Evolutionary conservation across 2,888 invertebrate species (phyloP).

Genomic region (Pterostichus niger): DNA sequence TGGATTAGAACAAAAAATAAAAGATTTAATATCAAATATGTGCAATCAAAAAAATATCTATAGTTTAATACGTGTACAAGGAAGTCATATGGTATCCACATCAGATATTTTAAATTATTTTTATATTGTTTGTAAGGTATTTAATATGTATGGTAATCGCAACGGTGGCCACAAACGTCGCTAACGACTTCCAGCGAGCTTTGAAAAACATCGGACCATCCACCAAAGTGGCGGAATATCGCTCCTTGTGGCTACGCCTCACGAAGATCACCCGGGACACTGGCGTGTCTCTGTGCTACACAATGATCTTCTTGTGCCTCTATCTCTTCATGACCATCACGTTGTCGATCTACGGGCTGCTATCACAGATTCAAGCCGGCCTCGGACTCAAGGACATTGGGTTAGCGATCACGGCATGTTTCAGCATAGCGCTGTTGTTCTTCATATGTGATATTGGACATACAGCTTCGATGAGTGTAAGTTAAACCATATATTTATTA

Average conservation of each 20-base stretch:
- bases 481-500: slow-evolving; percentile 70
- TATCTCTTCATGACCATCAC: slow-evolving; percentile 87
- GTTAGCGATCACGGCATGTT: slow-evolving; percentile 83
- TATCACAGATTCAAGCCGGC: slow-evolving; percentile 86
- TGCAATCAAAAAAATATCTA: no score
- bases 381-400: slow-evolving; percentile 87
- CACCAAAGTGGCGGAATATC: slow-evolving; percentile 84
- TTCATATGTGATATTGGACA: slow-evolving; percentile 88
- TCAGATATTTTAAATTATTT: no score
- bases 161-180: slow-evolving; percentile 82
- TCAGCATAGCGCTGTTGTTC: slow-evolving; percentile 84
- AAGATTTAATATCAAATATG: no score
- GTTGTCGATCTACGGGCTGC: slow-evolving; percentile 85
- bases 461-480: slow-evolving; percentile 85
- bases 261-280: slow-evolving; percentile 84
- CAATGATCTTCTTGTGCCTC: slow-evolving; percentile 84
- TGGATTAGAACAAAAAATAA: no score
- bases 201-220: slow-evolving; percentile 85
- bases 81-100: no score
- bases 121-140: slow-evolving; percentile 58
- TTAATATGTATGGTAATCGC: slow-evolving; percentile 84
- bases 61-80: no score
- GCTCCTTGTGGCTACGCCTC: slow-evolving; percentile 85
- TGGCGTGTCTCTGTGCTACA: slow-evolving; percentile 84
- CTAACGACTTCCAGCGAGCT: slow-evolving; percentile 85